A percentile compares a stretch with the other conserved stretches of the same genome.
phyloP scores from a whole-genome alignment of 2,113 vertebrate species.

The Capreolus pygargus region DNA sequence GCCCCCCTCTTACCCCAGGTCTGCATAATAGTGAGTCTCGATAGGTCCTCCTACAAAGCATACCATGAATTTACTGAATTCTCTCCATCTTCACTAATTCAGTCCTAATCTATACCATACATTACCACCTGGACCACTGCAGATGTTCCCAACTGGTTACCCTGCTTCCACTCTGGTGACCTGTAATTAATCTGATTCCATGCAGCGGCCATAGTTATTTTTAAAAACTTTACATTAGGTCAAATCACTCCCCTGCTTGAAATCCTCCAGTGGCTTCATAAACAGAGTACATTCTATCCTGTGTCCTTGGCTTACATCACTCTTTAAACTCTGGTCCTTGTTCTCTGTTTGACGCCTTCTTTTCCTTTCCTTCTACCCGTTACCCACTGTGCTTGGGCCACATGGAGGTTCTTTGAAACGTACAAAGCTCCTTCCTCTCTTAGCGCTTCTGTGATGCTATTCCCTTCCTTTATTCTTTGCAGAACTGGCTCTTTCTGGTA shows the following conservation, averaged over 20 bases:
- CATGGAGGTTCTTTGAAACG: background rate
- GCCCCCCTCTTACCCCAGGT: rapidly evolving
- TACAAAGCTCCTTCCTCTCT: background rate
- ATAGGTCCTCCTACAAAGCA: background rate
- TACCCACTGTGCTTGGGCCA: background rate
- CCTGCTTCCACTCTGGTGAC: background rate
- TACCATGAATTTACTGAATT: background rate
- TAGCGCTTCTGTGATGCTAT: background rate
- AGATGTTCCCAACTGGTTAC: background rate
- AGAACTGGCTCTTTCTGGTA: background rate
- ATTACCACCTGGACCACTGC: rapidly evolving
- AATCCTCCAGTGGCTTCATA: background rate
- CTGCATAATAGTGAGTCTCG: rapidly evolving
- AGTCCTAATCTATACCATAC: background rate
- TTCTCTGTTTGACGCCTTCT: background rate
- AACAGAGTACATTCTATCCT: background rate
- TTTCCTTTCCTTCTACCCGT: background rate
- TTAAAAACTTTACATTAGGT: background rate
- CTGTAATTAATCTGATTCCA: background rate
- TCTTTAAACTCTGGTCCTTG: background rate
- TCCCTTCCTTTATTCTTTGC: background rate
- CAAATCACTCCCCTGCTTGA: background rate
- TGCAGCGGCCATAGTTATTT: background rate
- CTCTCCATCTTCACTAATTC: background rate
- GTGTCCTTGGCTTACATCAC: rapidly evolving